Base-by-base conservation (phyloP, 2,888 invertebrate genomes). In the Netelia fuscicornis region DNA sequence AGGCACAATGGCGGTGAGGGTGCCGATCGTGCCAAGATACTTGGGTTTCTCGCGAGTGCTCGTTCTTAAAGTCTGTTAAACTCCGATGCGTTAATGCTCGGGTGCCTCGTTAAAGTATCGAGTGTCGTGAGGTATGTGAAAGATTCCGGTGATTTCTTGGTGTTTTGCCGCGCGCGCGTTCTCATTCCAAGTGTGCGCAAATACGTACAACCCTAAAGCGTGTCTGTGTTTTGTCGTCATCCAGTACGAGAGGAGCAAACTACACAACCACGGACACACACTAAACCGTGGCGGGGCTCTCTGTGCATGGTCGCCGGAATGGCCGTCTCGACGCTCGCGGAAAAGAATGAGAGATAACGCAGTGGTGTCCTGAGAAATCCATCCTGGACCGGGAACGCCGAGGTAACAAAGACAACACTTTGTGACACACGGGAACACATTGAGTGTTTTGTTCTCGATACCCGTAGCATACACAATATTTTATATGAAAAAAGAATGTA, bases 281-380 rank as follows among this genome's bases (percentile, higher is more conserved):
- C 60, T 79, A 60, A 84, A 91, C 89, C 89, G 89, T 89, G 89
- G 90, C 91, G 89, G 91, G 91, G 88, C 88, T 90, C 90, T 58
- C 58, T 58, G 58, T 87, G 89, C 90, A 89, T 90, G 89, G 84
- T 90, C 86, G 87, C 85, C 83, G 88, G 90, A 91, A 92, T 90
- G 92, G 90, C 92, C 90, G 91, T 91, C 89, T 89, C 88, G 87
- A 83, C 65, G 76, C 86, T 84, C 87, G 87, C 88, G 86, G 87
- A 89, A 90, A 90, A 91, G 79, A 82, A 85, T 88, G 88, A 80
- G 89, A 88, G 88, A 89, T 88, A 89, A 87, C 87, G 86, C 83
- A 90, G 89, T 88, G 90, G 89, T 87, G 90, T 81, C 84, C 72
- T 71, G 70, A 83, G 62, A 80, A 76, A 67, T 74, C 2, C 76